Base-by-base conservation (phyloP, 2,797 vertebrate species). In the Lagorchestes hirsutus region DNA sequence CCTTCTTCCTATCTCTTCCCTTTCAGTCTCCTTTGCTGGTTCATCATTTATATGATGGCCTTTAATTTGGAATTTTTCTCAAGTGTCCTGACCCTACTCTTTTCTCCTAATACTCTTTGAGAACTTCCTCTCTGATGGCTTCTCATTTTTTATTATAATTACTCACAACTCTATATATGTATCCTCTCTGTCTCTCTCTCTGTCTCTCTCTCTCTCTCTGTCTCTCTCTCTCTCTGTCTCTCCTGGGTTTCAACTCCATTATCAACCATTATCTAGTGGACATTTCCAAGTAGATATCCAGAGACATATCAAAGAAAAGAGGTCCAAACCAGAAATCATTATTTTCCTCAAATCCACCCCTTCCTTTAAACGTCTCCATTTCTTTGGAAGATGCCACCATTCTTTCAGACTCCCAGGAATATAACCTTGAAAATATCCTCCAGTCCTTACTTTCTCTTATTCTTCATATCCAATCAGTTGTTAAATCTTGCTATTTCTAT, bases 191-290 rank as follows among this genome's bases (percentile, higher is more conserved):
- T 46, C 46, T 46, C 2, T 46, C 52, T 52, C 52, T 52, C 5
- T 52, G 0, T 52, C 52, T 6, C 0, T 52, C 4, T 52, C 52
- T 52, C 52, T 52, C 0, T 52, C 6, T 52, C 52, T 52, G 0
- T 52, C 6, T 52, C 0, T 8, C 52, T 52, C 52, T 52, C 9
- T 82, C 9, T 46, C 11, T 82, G 1, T 40, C 6, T 74, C 40
- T 9, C 18, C 40, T 82, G 18, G 10, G 22, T 82, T 82, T 46
- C 18, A 82, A 46, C 8, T 5, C 40, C 8, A 74, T 46, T 46
- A 4, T 46, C 16, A 46, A 3, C 74, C 10, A 82, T 82, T 46
- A 46, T 46, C 74, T 46, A 46, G 11, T 82, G 74, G 11, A 8
- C 8, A 82, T 27, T 46, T 46, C 8, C 67, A 74, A 82, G 5